Evolutionary conservation across 2,888 invertebrate genomes (phyloP), one percentile per base, ranked within the genome.

Genomic region (Loripinus fragilis): DNA sequence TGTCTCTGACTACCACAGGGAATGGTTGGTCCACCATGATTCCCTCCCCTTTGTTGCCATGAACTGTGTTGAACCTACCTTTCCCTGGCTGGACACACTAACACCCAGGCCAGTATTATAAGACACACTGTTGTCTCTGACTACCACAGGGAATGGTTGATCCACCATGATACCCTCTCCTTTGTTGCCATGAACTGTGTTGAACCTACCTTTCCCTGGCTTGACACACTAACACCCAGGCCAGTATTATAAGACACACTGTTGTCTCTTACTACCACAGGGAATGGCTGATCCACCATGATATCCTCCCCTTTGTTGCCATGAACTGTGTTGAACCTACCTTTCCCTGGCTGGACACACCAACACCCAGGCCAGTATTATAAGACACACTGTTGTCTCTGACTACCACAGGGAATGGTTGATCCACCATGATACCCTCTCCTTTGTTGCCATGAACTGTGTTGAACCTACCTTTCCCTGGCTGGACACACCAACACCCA

Each of bases 11-110:
- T 2, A 85, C 42, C 8, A 89, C 87, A 12, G 83, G 80, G 2
- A 85, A 81, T 8, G 81, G 78, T 80, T 91, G 91, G 76, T 89
- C 84, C n/a, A 91, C 80, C 38, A 70, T 80, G 42, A 92, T 78
- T 17, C 91, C 92, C 33, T 88, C 86, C 8, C 81, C 82, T 50
- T 87, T 85, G 85, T 92, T 92, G 72, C 85, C 89, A 79, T 91
- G 89, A 38, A 92, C 78, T 45, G 87, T 78, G 70, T 92, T 92
- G 82, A 86, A 87, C 55, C n/a, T n/a, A n/a, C n/a, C n/a, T n/a
- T n/a, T n/a, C n/a, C n/a, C 25, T 68, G 75, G 20, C 71, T 65
- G 8, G 83, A 74, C 0, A 82, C 86, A 38, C 86, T 76, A 17
- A 91, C 72, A 7, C 92, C 92, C 42, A 83, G 83, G 0, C 90